Percentiles rank a stretch among this genome's conserved stretches.
These are phyloP conservation scores for Pantherophis vulpinus DNA, from an alignment of 2,797 vertebrate genomes.

Conservation along the genomic window DNA sequence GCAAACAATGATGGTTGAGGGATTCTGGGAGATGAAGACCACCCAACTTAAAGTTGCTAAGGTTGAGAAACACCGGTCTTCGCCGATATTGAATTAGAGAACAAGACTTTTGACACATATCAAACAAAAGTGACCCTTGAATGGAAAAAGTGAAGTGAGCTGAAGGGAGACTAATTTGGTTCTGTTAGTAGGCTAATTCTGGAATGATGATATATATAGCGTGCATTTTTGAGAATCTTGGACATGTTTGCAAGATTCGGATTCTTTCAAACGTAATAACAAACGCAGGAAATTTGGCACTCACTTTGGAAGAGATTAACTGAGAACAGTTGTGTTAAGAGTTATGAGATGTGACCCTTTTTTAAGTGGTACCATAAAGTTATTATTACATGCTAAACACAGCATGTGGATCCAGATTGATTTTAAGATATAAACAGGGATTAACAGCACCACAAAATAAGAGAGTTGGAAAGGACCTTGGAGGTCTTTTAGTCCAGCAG, in stretches of 20 bases:
- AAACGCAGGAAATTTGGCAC: background rate
- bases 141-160: background rate
- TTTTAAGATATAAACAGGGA: background rate
- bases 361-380: too few species aligned
- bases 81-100: background rate
- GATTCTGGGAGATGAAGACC: too few species aligned
- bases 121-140: background rate
- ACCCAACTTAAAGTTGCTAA: too few species aligned
- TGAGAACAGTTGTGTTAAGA: too few species aligned
- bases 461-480: too few species aligned
- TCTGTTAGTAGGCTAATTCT: background rate
- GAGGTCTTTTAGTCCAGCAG: too few species aligned
- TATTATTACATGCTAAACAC: background rate
- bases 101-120: background rate
- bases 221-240: background rate
- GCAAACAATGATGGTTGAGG: background rate
- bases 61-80: too few species aligned
- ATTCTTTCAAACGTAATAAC: background rate
- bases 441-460: too few species aligned
- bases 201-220: background rate
- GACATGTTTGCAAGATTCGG: background rate
- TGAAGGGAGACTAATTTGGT: background rate
- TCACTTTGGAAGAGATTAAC: too few species aligned
- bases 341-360: background rate
- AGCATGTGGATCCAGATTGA: background rate